phyloP scores from a whole-genome alignment of 2,113 vertebrate genomes.

The Ondatra zibethicus region DNA sequence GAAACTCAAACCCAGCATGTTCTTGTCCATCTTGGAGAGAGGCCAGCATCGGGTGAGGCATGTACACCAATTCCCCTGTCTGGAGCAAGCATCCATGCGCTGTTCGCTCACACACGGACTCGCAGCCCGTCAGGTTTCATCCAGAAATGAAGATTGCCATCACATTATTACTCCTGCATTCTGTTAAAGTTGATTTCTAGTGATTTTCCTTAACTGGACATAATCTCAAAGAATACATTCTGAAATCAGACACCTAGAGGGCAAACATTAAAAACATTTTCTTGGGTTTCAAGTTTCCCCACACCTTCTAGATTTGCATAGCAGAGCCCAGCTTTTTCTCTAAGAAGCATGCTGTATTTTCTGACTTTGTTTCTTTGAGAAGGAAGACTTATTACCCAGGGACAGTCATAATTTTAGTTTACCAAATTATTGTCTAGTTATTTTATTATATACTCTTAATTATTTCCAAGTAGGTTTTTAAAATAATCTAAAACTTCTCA shows the following conservation, averaged over 20 bases:
- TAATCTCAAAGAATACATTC: slow-evolving; percentile 78
- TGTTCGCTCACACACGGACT: slow-evolving; percentile 69
- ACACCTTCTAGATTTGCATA: slow-evolving; percentile 72
- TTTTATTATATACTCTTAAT: slow-evolving; percentile 81
- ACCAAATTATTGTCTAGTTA: slow-evolving; percentile 79
- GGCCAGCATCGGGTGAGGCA: slow-evolving; percentile 77
- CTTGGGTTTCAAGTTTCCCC: slow-evolving; percentile 71
- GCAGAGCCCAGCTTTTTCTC: slow-evolving; percentile 69
- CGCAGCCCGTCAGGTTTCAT: slow-evolving; percentile 75
- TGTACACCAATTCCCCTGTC: slow-evolving; percentile 84
- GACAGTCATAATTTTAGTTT: slow-evolving; percentile 83
- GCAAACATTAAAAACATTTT: slow-evolving; percentile 67
- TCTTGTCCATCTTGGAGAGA: slow-evolving; percentile 75
- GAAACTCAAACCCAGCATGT: slow-evolving; percentile 67
- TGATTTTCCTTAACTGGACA: slow-evolving; percentile 82
- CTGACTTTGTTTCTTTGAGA: slow-evolving; percentile 75
- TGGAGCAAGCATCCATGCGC: slow-evolving; percentile 65
- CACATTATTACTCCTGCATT: slow-evolving; percentile 87
- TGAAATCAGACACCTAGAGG: slow-evolving; percentile 79
- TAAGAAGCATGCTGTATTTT: slow-evolving; percentile 67
- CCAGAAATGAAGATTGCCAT: slow-evolving; percentile 89
- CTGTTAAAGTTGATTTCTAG: slow-evolving; percentile 82
- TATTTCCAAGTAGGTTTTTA: slow-evolving; percentile 83
- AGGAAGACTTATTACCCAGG: slow-evolving; percentile 81
- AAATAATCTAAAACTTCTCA: slow-evolving; percentile 81